phyloP scores from a whole-genome alignment of 2,888 invertebrate genomes.

The Amiota communis region DNA sequence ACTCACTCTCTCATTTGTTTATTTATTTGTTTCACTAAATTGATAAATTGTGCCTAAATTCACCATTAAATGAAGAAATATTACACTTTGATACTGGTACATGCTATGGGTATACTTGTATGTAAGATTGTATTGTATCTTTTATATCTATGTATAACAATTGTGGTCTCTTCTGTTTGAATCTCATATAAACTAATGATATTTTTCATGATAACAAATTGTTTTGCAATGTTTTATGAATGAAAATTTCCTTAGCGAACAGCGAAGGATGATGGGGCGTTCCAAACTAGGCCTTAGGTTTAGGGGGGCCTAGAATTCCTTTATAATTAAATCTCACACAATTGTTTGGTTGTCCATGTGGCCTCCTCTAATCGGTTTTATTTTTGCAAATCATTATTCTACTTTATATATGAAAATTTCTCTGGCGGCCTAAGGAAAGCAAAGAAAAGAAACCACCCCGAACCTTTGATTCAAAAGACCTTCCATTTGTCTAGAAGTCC shows the following conservation, averaged over 20 bases:
- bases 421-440: background rate
- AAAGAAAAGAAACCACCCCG: background rate
- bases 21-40: constrained; percentile 7
- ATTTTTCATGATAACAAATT: background rate
- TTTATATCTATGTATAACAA: too few species aligned
- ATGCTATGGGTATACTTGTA: too few species aligned
- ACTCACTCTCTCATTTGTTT: too few species aligned
- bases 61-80: constrained; percentile 21
- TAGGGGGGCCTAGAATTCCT: background rate
- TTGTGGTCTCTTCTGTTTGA: too few species aligned
- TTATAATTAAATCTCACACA: too few species aligned
- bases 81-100: background rate
- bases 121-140: too few species aligned
- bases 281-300: background rate
- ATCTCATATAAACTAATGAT: too few species aligned
- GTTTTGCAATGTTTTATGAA: constrained; percentile 6
- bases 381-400: background rate
- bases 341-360: too few species aligned
- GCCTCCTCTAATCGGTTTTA: too few species aligned
- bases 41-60: constrained; percentile 23
- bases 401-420: background rate
- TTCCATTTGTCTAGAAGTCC: background rate
- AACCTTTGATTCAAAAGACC: background rate
- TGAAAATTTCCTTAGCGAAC: background rate
- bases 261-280: background rate